Percentiles rank a stretch among this genome's conserved stretches.
Conservation (phyloP, 2,797 vertebrate genomes). For the Acanthurus tractus region DNA sequence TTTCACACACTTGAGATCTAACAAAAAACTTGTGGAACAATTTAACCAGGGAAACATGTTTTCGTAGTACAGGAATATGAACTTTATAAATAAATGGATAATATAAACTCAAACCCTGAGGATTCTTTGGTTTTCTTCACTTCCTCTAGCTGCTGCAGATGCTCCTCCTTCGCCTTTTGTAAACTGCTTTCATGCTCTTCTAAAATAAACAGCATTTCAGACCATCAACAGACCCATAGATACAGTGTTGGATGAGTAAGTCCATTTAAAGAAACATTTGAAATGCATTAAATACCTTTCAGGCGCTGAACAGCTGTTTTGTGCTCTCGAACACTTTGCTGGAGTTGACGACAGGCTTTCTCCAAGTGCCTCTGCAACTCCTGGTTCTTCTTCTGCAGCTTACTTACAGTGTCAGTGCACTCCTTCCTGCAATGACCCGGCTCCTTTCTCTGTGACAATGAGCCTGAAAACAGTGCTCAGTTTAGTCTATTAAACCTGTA, state of each 20-base stretch:
- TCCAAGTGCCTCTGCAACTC: conserved; percentile 90
- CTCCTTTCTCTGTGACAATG: conserved; percentile 59
- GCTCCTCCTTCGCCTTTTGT: conserved; percentile 81
- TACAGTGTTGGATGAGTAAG: background rate
- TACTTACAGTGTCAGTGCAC: conserved; percentile 81
- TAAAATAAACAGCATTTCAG: conserved; percentile 51
- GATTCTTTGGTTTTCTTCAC: conserved; percentile 65
- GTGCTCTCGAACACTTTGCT: conserved; percentile 87
- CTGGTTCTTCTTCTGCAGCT: conserved; percentile 87
- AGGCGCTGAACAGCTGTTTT: conserved; percentile 82
- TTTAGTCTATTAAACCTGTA: no score
- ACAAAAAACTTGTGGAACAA: background rate
- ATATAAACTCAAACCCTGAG: conserved; percentile 67
- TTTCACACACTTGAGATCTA: background rate
- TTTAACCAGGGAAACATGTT: background rate
- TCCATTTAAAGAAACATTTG: background rate
- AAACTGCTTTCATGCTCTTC: conserved; percentile 85
- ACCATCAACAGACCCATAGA: conserved; percentile 1
- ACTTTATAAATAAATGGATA: no score
- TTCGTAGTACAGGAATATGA: background rate
- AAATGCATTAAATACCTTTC: conserved; percentile 77
- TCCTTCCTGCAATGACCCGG: conserved; percentile 73
- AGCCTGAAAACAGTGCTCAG: conserved; percentile 52
- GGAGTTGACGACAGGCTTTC: conserved; percentile 88
- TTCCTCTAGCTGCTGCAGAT: conserved; percentile 85